phyloP scores from a whole-genome alignment of 2,797 vertebrate species.

The Buceros bicornis region DNA sequence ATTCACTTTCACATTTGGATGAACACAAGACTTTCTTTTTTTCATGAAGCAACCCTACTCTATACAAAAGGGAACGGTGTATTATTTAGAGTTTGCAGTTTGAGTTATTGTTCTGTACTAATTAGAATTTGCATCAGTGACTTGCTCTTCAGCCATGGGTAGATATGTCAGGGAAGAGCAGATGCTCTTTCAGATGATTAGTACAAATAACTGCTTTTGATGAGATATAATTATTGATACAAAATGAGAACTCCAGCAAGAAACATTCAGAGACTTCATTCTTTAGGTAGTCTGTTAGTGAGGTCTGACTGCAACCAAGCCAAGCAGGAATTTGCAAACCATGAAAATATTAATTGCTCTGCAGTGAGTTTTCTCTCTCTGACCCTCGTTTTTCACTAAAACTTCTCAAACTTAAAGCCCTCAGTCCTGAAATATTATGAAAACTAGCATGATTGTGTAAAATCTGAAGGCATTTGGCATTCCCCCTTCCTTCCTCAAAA shows the following conservation, averaged over 20 bases:
- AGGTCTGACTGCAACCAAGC: background rate
- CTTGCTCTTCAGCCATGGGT: background rate
- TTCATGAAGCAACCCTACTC: background rate
- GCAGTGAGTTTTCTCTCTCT: background rate
- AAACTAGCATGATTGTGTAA: background rate
- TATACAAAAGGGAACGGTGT: background rate
- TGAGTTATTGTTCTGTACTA: background rate
- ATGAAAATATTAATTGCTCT: background rate
- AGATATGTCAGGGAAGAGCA: background rate
- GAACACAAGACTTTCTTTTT: background rate
- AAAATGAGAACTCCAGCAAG: background rate
- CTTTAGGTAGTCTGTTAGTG: background rate
- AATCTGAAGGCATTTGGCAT: background rate
- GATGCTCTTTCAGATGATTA: background rate
- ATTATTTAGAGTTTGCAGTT: background rate
- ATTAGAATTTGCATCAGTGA: slow-evolving; percentile 16
- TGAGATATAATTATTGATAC: background rate
- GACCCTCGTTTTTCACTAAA: background rate
- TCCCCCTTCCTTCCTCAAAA: background rate
- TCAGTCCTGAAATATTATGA: background rate
- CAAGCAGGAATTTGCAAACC: background rate
- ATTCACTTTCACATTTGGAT: background rate
- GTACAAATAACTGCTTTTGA: slow-evolving; percentile 19
- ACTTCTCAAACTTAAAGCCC: background rate
- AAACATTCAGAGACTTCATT: background rate